Percentiles rank a stretch among this genome's conserved stretches.
phyloP scores from a whole-genome alignment of 92 coral and sea anemone species.

The Isaurus tuberculatus region DNA sequence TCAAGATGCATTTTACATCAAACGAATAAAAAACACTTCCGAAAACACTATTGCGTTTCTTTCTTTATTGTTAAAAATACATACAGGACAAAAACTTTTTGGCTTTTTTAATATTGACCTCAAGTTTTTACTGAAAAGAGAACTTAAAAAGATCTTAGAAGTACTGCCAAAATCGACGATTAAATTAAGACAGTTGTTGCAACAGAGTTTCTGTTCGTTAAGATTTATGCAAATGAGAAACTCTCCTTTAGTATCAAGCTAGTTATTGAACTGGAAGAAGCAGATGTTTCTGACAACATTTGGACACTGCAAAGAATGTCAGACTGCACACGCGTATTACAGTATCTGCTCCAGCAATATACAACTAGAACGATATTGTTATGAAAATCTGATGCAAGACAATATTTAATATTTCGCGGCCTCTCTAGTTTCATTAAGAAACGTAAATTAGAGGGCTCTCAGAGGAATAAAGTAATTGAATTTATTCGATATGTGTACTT shows the following conservation, averaged over 20 bases:
- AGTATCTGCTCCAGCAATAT: neutral
- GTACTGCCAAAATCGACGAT: neutral
- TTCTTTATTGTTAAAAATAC: neutral
- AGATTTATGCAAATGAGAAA: slow-evolving; percentile 24
- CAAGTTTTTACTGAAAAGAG: neutral
- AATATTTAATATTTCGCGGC: too few relatives aligned
- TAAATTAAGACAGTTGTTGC: slow-evolving; percentile 19
- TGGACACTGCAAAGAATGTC: neutral
- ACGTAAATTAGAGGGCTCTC: neutral
- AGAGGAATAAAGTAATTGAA: neutral
- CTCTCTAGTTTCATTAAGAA: neutral
- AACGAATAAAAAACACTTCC: neutral
- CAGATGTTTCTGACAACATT: slow-evolving; percentile 30
- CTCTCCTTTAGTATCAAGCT: neutral
- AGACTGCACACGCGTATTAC: neutral
- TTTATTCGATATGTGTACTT: neutral
- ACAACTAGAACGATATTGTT: neutral
- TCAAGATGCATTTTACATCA: neutral
- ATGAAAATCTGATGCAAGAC: neutral
- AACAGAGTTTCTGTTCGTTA: neutral
- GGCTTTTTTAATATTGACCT: neutral
- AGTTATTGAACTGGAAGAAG: slow-evolving; percentile 6
- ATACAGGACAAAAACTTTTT: neutral
- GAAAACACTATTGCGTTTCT: neutral
- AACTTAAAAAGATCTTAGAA: too few relatives aligned